Conservation (phyloP, 2,797 vertebrate species). For the Pangasius sanitwongsei region DNA sequence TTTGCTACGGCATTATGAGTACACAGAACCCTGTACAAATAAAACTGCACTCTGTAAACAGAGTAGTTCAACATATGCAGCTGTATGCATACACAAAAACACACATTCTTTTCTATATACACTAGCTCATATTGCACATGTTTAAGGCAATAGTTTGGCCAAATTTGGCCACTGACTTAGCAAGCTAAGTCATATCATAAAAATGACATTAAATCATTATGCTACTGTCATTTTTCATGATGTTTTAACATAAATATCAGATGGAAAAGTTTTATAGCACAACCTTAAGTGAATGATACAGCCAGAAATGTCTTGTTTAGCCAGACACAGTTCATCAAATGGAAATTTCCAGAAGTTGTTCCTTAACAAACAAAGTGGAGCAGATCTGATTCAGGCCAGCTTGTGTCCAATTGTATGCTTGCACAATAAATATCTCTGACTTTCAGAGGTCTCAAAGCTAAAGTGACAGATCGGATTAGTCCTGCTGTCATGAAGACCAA, state of each 20-base stretch:
- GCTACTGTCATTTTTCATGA: neutral
- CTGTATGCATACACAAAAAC: constrained; percentile 9
- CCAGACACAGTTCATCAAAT: neutral
- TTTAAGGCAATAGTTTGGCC: neutral
- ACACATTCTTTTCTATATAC: neutral
- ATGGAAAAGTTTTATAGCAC: neutral
- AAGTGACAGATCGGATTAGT: neutral
- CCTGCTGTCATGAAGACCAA: neutral
- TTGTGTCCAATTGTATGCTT: neutral
- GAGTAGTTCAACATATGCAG: neutral
- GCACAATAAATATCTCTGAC: neutral
- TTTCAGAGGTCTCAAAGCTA: neutral
- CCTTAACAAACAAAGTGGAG: neutral
- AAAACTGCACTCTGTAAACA: constrained; percentile 36
- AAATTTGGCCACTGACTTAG: neutral
- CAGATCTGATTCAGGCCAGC: neutral
- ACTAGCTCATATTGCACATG: neutral
- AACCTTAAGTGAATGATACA: neutral
- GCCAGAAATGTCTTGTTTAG: neutral
- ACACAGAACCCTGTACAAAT: constrained; percentile 41
- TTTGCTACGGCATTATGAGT: constrained; percentile 41
- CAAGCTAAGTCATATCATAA: neutral
- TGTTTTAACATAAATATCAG: neutral
- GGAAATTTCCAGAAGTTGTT: neutral
- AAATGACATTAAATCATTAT: neutral